Conservation (phyloP, 2,113 vertebrate species). For the Tetrao urogallus region DNA sequence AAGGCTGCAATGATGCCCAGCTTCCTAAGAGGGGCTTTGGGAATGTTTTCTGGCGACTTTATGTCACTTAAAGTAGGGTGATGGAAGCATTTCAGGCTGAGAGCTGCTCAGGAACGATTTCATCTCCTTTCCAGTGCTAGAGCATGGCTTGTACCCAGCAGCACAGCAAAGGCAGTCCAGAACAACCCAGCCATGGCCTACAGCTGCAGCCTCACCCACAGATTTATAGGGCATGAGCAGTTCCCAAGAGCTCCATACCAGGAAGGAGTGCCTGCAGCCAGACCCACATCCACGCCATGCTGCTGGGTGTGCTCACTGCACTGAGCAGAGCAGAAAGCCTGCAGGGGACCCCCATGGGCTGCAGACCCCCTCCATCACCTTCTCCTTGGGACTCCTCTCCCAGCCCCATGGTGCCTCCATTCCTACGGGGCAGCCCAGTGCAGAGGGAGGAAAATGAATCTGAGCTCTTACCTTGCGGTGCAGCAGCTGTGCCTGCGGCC, state of each 20-base stretch:
- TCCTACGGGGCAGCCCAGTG: neutral
- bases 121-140: accelerated
- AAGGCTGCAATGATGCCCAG: neutral
- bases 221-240: neutral
- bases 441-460: neutral
- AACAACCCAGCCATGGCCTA: accelerated
- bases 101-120: neutral
- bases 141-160: neutral
- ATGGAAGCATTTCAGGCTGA: neutral
- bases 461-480: constrained; percentile 87
- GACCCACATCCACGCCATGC: neutral
- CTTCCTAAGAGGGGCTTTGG: neutral
- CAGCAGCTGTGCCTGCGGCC: constrained; percentile 88
- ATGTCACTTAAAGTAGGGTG: neutral
- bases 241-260: neutral
- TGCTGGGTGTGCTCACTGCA: accelerated
- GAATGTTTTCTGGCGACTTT: neutral
- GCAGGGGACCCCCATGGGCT: accelerated
- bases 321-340: accelerated
- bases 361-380: neutral
- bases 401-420: neutral
- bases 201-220: neutral
- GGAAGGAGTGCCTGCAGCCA: neutral
- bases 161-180: neutral
- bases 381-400: neutral